Conservation (phyloP, 1,140 invertebrate genomes). For the Hylaeus volcanicus region DNA sequence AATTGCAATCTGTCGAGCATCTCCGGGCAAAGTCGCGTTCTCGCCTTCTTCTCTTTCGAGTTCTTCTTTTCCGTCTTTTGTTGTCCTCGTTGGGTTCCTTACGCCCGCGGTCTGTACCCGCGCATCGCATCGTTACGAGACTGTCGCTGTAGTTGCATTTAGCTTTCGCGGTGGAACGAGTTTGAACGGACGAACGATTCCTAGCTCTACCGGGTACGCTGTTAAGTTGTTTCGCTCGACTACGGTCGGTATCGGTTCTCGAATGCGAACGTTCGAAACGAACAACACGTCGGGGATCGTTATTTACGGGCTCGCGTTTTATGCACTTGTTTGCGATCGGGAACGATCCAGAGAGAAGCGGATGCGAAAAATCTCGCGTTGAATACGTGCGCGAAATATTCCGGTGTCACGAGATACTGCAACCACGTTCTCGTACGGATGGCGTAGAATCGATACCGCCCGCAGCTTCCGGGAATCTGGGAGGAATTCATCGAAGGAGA, state of each 20-base stretch:
- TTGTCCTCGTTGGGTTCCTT: not conserved
- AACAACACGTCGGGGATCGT: conserved; percentile 21
- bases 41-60: no score
- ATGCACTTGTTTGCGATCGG: conserved; percentile 52
- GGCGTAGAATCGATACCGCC: conserved; percentile 61
- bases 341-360: conserved; percentile 17
- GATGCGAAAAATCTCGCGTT: conserved; percentile 31
- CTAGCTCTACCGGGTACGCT: not conserved
- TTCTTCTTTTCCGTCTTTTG: not conserved
- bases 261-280: not conserved
- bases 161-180: not conserved
- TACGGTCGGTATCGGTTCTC: not conserved
- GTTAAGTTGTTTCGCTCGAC: conserved; percentile 12
- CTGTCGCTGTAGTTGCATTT: conserved; percentile 14
- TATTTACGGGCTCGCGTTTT: conserved; percentile 47
- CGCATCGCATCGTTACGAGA: no score
- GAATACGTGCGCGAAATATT: conserved; percentile 30
- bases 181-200: conserved; percentile 4
- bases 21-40: no score
- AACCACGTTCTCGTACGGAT: conserved; percentile 41
- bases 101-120: not conserved
- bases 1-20: no score
- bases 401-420: conserved; percentile 38
- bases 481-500: conserved; percentile 44
- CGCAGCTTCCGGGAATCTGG: conserved; percentile 61